Evolutionary conservation across 2,888 invertebrate species (phyloP), one percentile per base, ranked within the genome.

Genomic region (Stictocephala bisonia): DNA sequence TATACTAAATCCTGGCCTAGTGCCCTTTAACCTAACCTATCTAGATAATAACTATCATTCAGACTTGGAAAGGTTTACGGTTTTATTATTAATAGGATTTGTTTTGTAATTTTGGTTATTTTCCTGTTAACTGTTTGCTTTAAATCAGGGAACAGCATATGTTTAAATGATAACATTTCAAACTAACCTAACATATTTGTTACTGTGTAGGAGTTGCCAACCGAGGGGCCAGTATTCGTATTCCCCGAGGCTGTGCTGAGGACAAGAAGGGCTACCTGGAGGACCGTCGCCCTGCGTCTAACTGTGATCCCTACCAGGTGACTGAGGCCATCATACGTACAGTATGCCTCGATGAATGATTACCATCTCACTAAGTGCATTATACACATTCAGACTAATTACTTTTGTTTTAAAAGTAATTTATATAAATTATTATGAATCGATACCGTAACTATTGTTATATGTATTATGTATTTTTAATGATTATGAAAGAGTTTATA

Each of bases 241-340:
- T 98, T 83, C 97, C 97, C 4, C 90, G 97, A 22, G 90, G 90
- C 15, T 95, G 95, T 29, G 95, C 95, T 35, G 95, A 95, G 80
- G 94, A 95, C 7, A 93, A 94, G 84, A 93, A 92, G 83, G 97
- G 97, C n/a, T 98, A 98, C 83, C 86, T 98, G 79, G 98, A 98
- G 85, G 98, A 98, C 86, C 89, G 98, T 77, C 89, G 98, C 81
- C 96, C 96, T 22, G 90, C 95, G 66, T 95, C 95, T 79, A 96
- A 96, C 85, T 95, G 95, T 86, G 96, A 96, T 85, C 96, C 96
- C 0, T 96, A 96, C 84, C 86, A 91, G 1, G 96, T 96, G 53
- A 87, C 90, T 76, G 90, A 95, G 83, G 93, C 93, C n/a, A 87
- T 96, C 75, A 89, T 96, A 80, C 90, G 95, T 81, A 96, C 96